Evolutionary conservation across 2,888 invertebrate genomes (phyloP), one percentile per base, ranked within the genome.

Genomic region (Hymenopus coronatus): DNA sequence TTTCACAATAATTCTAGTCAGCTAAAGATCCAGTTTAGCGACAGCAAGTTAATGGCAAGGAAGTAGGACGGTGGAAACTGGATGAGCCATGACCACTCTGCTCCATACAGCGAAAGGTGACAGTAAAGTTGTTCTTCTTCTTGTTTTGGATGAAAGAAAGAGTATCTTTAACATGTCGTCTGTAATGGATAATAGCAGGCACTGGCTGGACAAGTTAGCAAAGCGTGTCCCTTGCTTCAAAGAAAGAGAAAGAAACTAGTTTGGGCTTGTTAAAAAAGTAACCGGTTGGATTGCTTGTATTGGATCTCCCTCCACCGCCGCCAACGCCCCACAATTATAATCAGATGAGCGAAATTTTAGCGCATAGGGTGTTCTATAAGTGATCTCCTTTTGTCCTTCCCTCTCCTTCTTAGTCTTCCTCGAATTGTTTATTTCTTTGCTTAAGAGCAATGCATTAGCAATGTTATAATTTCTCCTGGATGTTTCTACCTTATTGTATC

Each of bases 21-120:
- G 4, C 25, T 70, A 20, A 8, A 15, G 25, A 20, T 70, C 20
- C 54, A 70, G 54, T 70, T 70, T 6, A 1, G 54, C 54, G 25
- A 70, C 54, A 0, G 54, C 20, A 20, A 25, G 54, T 70, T 70
- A 70, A 70, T 70, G 25, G 20, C 54, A 70, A 70, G 54, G 54
- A 70, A 70, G 54, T 70, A 25, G 54, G 54, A 70, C 54, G 54
- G 54, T 20, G 20, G 54, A 20, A 70, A 70, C 54, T 70, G 54
- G 54, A 70, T 70, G 54, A 70, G 25, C 54, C 20, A 70, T 25
- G 33, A 28, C 84, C 84, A 84, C 20, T 28, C n/a, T 15, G 70
- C 54, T 81, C 81, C 81, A 81, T 28, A 86, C 20, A 86, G 86
- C 86, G 86, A 86, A 86, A 86, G 86, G 86, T 86, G 86, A 86